Base-by-base conservation (phyloP, 1,140 invertebrate genomes). In the Epicauta chinensis region DNA sequence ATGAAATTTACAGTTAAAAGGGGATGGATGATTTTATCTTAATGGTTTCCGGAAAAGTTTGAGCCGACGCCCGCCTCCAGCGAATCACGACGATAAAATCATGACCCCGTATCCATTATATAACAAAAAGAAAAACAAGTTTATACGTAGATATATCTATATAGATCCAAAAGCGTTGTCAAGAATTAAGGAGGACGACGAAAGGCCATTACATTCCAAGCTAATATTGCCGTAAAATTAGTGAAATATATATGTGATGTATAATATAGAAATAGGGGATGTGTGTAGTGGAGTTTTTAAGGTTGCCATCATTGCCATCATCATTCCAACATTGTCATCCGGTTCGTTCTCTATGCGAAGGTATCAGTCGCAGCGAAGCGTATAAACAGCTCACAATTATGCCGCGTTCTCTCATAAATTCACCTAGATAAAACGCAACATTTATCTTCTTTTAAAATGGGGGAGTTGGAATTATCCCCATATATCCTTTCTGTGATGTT, bases 321-420 rank as follows among this genome's bases (percentile, higher is more conserved):
- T n/a, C n/a, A n/a, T n/a, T n/a, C n/a, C n/a, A n/a, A n/a, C n/a
- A 12, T 11, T 34, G 10, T 34, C 32, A n/a, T 34, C 12, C 32
- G 10, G 10, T 34, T 5, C 12, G 10, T 34, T 10, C 11, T 34
- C 1, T 2, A 34, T 3, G 12, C 30, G 23, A 31, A 49, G 46
- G 46, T 39, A 49, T 49, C 46, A 49, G 36, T 50, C 47, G 16
- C 56, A 55, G 35, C 46, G 39, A 37, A 49, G 42, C 56, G 52
- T 44, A 58, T 58, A 58, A 58, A 58, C 56, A 58, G 56, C 56
- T 55, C 44, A 53, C 56, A 58, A 58, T 58, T 58, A 58, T 58
- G 56, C 56, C 56, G 52, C 45, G 47, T 53, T 57, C 49, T 53
- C 56, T 55, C 56, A 58, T 58, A 58, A 58, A 58, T 58, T 54